Evolutionary conservation across 2,113 vertebrate genomes (phyloP).

Genomic region (Oreotrochilus melanogaster): DNA sequence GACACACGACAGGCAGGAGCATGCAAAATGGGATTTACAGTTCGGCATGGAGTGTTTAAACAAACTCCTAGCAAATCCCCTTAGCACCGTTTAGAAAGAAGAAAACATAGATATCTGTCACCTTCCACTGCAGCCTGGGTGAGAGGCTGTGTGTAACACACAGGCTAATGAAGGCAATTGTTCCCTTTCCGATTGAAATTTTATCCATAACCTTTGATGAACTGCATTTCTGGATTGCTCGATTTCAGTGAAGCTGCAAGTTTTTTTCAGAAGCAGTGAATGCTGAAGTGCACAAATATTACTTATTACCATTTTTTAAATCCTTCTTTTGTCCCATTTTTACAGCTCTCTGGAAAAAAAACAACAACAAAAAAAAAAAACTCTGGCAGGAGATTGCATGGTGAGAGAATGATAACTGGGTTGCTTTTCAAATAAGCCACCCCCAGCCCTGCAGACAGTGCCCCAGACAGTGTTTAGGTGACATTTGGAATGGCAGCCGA

Average conservation of each 20-base stretch:
- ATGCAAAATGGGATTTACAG: background rate
- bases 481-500: background rate
- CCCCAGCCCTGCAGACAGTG: background rate
- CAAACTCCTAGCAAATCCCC: background rate
- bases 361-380: too few relatives aligned
- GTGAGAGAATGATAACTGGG: background rate
- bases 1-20: background rate
- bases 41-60: background rate
- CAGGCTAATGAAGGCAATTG: background rate
- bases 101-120: accelerated
- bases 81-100: too few relatives aligned
- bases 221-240: background rate
- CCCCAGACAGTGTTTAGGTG: background rate
- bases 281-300: accelerated
- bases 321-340: background rate
- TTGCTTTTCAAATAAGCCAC: background rate
- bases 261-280: background rate
- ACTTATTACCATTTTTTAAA: accelerated
- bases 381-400: background rate
- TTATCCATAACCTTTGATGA: background rate
- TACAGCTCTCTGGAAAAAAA: background rate
- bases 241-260: background rate
- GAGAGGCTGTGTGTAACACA: background rate
- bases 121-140: background rate
- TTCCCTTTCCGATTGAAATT: background rate